Percentiles rank a stretch among this genome's conserved stretches.
These are phyloP conservation scores for Alectoris magna DNA, from an alignment of 2,797 vertebrate species.

Conservation along the genomic window DNA sequence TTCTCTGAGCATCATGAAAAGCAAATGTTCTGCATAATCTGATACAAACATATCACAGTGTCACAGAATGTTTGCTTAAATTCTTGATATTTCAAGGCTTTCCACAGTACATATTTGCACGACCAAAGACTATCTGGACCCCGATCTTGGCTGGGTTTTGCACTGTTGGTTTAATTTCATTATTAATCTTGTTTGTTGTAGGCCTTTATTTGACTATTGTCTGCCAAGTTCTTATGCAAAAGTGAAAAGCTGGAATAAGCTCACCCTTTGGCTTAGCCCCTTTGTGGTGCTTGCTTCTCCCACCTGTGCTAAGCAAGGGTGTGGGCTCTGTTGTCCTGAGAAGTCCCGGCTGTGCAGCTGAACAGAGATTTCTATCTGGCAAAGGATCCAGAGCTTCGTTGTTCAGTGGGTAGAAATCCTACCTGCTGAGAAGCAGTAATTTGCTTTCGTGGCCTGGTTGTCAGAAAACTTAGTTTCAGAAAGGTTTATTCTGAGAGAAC, in stretches of 20 bases:
- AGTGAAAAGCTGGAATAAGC: background rate
- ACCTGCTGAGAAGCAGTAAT: background rate
- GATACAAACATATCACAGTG: slow-evolving; percentile 6
- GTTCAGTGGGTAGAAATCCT: background rate
- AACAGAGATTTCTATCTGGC: background rate
- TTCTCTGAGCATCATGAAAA: slow-evolving; percentile 15
- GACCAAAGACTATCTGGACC: background rate
- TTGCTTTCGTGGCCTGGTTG: background rate
- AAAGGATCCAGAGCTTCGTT: background rate
- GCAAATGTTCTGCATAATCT: slow-evolving; percentile 21
- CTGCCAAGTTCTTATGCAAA: background rate
- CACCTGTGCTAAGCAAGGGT: background rate
- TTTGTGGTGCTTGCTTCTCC: background rate
- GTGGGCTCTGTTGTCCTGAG: background rate
- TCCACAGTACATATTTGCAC: slow-evolving; percentile 7
- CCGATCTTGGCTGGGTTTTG: background rate
- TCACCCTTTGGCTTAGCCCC: background rate
- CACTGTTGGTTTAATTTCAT: background rate
- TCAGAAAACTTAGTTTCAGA: background rate
- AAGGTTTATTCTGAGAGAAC: background rate
- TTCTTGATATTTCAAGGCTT: slow-evolving; percentile 23
- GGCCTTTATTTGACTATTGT: background rate
- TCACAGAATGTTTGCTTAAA: slow-evolving; percentile 25
- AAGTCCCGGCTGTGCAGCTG: background rate
- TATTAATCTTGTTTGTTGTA: slow-evolving; percentile 15